Evolutionary conservation across 2,113 vertebrate genomes (phyloP), one percentile per base, ranked within the genome.

Genomic region (Microtus ochrogaster): DNA sequence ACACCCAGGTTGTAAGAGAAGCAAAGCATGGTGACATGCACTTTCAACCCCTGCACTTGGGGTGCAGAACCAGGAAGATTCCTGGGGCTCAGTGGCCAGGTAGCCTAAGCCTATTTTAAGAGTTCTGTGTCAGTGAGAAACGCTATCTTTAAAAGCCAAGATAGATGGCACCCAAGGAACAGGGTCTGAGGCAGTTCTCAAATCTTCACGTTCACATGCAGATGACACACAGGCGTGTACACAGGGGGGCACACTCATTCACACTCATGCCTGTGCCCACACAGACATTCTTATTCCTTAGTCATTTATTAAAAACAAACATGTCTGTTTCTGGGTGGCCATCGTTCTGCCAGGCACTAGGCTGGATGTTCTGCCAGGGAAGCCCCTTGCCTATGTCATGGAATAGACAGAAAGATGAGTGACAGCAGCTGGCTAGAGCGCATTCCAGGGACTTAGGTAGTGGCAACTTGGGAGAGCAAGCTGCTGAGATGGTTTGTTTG

Each of bases 341-440:
- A 7, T 30, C 63, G n/a, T 24, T 2, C 65, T 82, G 72, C 49
- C 30, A 4, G 72, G n/a, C 78, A 2, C 26, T 9, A 61, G 63
- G 22, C 52, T 5, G 58, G 72, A 39, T 49, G 72, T 68, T 28
- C 3, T 33, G 16, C 22, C 39, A 3, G 41, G 49, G 30, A 17
- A 49, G 33, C 21, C 10, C 0, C 2, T 36, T 49, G 36, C 52
- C 78, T 24, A 8, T 83, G 28, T 77, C 41, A 2, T 0, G 4
- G 22, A 0, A 0, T 33, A 3, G 19, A 41, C 4, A 1, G 22
- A 24, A 5, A 7, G 33, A 0, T 28, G 61, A 22, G 2, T 19
- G 68, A 21, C 19, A 21, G 58, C 63, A 5, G 9, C 26, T 8
- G 5, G 7, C 58, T 41, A 0, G 12, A 14, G 21, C 0, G 0